Evolutionary conservation across 2,113 vertebrate genomes (phyloP).

Genomic region (Sardina pilchardus): DNA sequence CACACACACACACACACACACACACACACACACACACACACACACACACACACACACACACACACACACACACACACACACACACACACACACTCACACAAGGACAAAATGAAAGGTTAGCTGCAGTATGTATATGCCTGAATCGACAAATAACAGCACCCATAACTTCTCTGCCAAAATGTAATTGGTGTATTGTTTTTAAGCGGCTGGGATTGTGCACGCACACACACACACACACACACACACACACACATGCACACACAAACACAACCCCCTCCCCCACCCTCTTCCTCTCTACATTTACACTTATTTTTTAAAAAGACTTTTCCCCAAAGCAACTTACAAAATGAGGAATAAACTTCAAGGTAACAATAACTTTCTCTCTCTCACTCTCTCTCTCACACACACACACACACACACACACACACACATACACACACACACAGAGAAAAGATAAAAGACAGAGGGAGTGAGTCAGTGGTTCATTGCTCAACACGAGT

Average conservation of each 20-base stretch:
- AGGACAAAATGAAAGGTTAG: not conserved
- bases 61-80: constrained; percentile 29
- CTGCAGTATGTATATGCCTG: constrained; percentile 22
- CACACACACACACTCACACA: constrained; percentile 36
- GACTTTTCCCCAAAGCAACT: too few species aligned
- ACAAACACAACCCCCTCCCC: too few species aligned
- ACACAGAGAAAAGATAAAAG: not conserved
- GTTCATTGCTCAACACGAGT: not conserved
- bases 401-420: not conserved
- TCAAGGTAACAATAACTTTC: too few species aligned
- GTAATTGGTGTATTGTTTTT: constrained; percentile 36
- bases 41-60: constrained; percentile 37
- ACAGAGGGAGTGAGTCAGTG: not conserved
- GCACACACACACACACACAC: not conserved
- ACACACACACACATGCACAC: not conserved
- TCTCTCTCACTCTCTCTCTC: not conserved
- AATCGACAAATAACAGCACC: constrained; percentile 56
- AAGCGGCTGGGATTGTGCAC: not conserved
- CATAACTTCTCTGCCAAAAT: constrained; percentile 55
- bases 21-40: constrained; percentile 37
- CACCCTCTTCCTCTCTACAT: too few species aligned
- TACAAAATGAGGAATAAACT: too few species aligned
- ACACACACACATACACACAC: constrained; percentile 6
- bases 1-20: constrained; percentile 6
- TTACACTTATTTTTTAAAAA: too few species aligned